phyloP scores from a whole-genome alignment of 2,888 invertebrate species.

The Chelonus formosanus region DNA sequence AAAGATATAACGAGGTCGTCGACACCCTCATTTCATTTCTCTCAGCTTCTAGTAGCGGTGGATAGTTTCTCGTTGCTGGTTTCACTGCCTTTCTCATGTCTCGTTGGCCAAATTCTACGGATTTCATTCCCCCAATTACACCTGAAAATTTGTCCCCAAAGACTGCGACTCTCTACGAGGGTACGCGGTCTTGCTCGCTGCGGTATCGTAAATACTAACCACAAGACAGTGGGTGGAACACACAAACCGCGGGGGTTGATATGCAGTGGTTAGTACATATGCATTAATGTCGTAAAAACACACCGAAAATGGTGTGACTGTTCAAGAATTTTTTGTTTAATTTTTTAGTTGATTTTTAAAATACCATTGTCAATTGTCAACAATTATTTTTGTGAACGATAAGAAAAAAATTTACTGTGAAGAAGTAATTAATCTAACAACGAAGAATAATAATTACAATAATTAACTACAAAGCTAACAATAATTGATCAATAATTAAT shows the following conservation, averaged over 20 bases:
- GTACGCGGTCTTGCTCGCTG: constrained; percentile 35
- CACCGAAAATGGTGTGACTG: not conserved
- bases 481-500: too few relatives aligned
- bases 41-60: constrained; percentile 26
- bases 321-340: constrained; percentile 1
- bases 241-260: constrained; percentile 41
- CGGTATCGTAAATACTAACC: constrained; percentile 50
- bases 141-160: constrained; percentile 54
- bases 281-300: constrained; percentile 32
- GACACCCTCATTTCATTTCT: constrained; percentile 45
- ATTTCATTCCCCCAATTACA: constrained; percentile 62
- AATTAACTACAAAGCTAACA: too few relatives aligned
- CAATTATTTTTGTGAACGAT: too few relatives aligned
- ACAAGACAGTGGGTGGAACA: constrained; percentile 43
- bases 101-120: constrained; percentile 50
- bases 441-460: too few relatives aligned
- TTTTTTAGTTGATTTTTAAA: not conserved
- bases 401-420: too few relatives aligned
- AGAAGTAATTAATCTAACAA: too few relatives aligned
- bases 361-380: too few relatives aligned
- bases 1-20: constrained; percentile 61
- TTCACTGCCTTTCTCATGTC: constrained; percentile 4
- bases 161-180: constrained; percentile 32
- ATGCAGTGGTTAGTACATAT: constrained; percentile 40
- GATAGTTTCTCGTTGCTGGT: constrained; percentile 1